Base-by-base conservation (phyloP, 2,888 invertebrate species). In the Petrolisthes manimaculis region DNA sequence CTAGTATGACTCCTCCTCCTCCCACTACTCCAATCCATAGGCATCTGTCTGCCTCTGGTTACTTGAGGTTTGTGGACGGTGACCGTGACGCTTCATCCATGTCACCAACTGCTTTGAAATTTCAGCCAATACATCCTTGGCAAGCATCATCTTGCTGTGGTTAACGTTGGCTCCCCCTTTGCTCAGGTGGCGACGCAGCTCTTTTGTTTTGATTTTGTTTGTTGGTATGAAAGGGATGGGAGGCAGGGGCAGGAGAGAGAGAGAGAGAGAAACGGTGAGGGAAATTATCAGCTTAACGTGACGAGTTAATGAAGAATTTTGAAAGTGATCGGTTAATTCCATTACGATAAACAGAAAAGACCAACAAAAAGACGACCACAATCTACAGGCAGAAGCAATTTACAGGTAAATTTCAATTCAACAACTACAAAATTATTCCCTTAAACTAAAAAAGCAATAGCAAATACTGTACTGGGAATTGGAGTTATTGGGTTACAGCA, bases 91-190 rank as follows among this genome's bases (percentile, higher is more conserved):
- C 67, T 79, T 89, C 94, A 94, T 94, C 92, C 93, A 94, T 0
- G 93, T 92, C 61, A 93, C 92, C 75, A 94, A 92, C 92, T 94
- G 94, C 37, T 93, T 93, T 0, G 94, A 94, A 18, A 95, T 94
- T 92, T 95, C 95, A 21, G 94, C 94, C 84, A 95, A 92, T 0
- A 95, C 95, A 92, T 94, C 95, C 91, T 94, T 94, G 24, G 95
- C 95, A 53, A 95, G 92, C 56, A 92, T 91, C 8, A 84, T 89
- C 54, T 88, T 88, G 81, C 86, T 86, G 80, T 77, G n/a, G 12
- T 74, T 78, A 37, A 21, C 21, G 37, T 53, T 74, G 74, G 67
- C 79, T 51, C 37, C 78, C 18, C 75, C 75, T 14, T 74, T 24
- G 9, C 79, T 81, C 61, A 91, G 84, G 81, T 91, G 91, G 2